Conservation (phyloP, 1,140 invertebrate species). For the Muscidifurax raptorellus region DNA sequence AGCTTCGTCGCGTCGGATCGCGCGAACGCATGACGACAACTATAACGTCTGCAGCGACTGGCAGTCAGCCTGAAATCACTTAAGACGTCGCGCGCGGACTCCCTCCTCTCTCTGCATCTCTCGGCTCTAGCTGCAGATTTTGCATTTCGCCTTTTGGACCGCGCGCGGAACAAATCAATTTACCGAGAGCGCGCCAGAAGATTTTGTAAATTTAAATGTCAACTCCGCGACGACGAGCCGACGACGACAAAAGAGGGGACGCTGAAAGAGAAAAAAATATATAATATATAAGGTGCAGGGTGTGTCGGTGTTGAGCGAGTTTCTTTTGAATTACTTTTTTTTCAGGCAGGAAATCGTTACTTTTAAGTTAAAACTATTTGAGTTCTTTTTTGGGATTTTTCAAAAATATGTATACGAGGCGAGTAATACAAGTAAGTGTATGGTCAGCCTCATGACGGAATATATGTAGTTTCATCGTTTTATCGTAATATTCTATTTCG, state of each 20-base stretch:
- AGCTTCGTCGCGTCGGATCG: not conserved
- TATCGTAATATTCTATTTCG: too few species aligned
- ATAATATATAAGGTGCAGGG: not conserved
- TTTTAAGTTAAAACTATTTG: too few species aligned
- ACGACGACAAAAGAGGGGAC: not conserved
- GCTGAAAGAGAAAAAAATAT: constrained; percentile 13
- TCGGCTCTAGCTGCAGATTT: constrained; percentile 55
- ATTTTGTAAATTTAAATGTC: constrained; percentile 70
- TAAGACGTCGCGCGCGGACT: constrained; percentile 55
- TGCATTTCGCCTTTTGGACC: constrained; percentile 55
- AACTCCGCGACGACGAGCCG: constrained; percentile 53
- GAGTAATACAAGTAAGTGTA: too few species aligned
- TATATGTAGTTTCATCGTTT: too few species aligned
- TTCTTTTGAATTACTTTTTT: too few species aligned
- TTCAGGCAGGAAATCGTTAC: too few species aligned
- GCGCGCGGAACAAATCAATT: constrained; percentile 64
- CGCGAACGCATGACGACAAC: not conserved
- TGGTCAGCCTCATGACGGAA: too few species aligned
- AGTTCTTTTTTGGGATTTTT: too few species aligned
- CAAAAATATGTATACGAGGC: too few species aligned
- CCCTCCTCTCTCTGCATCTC: not conserved
- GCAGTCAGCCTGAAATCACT: constrained; percentile 71
- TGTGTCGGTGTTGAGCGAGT: too few species aligned
- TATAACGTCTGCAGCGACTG: constrained; percentile 57
- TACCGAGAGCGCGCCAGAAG: constrained; percentile 55